phyloP scores from a whole-genome alignment of 2,113 vertebrate genomes.

The Thalassarche chlororhynchos region DNA sequence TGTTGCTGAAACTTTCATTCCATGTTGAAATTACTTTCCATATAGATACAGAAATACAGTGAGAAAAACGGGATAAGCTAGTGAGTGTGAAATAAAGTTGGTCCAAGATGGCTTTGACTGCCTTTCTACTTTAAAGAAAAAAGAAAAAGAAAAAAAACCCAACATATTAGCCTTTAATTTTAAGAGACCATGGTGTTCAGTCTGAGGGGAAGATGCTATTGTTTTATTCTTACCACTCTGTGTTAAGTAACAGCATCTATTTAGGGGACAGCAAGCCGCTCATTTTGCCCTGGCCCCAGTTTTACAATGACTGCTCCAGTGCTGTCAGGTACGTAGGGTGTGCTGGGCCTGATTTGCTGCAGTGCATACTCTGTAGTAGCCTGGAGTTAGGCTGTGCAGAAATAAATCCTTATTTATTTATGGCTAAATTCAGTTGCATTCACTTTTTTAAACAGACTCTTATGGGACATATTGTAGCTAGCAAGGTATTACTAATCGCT shows the following conservation, averaged over 20 bases:
- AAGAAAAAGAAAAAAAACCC: neutral
- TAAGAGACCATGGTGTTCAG: neutral
- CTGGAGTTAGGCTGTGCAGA: neutral
- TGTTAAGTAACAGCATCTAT: neutral
- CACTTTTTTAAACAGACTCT: slow-evolving; percentile 1
- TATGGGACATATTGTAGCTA: neutral
- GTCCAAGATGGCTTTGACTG: neutral
- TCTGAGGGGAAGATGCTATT: neutral
- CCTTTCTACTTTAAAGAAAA: neutral
- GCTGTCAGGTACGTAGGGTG: neutral
- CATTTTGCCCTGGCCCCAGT: neutral
- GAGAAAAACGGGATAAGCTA: neutral
- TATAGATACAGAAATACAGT: neutral
- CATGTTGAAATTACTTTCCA: neutral
- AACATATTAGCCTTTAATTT: neutral
- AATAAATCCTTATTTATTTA: slow-evolving; percentile 47
- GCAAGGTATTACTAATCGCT: slow-evolving; percentile 9
- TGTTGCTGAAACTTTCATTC: neutral
- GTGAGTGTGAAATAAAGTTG: neutral
- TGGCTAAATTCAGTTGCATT: neutral
- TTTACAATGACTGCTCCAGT: neutral
- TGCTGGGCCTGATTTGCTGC: neutral
- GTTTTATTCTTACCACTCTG: neutral
- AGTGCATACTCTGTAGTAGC: neutral
- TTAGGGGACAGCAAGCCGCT: neutral